These are phyloP conservation scores for Celastrina argiolus DNA, from an alignment of 2,888 invertebrate genomes.

Conservation along the genomic window DNA sequence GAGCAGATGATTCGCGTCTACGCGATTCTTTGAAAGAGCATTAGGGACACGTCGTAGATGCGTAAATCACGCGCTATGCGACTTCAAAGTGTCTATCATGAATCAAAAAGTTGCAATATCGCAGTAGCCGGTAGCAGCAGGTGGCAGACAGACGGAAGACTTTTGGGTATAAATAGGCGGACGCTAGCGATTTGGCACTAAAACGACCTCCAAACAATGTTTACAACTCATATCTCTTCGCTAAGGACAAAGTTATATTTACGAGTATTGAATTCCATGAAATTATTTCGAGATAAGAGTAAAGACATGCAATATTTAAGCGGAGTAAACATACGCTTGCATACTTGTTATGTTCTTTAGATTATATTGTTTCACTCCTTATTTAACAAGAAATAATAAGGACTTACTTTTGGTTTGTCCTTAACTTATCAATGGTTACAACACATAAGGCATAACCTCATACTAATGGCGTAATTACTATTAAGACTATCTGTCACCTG, in stretches of 20 bases:
- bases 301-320: constrained; percentile 32
- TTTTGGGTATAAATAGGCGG: constrained; percentile 61
- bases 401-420: no score
- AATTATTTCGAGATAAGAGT: constrained; percentile 36
- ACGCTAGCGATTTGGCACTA: constrained; percentile 67
- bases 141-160: constrained; percentile 73
- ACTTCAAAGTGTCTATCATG: constrained; percentile 32
- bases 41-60: constrained; percentile 36
- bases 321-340: constrained; percentile 19
- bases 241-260: constrained; percentile 40
- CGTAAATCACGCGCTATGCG: constrained; percentile 36
- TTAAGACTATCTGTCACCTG: not conserved
- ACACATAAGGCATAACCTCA: no score
- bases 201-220: constrained; percentile 67
- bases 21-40: constrained; percentile 44
- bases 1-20: constrained; percentile 54
- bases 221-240: constrained; percentile 59
- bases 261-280: constrained; percentile 40
- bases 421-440: no score
- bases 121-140: constrained; percentile 39
- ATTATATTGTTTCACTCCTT: not conserved
- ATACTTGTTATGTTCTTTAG: not conserved
- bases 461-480: not conserved
- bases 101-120: constrained; percentile 27
- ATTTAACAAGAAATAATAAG: not conserved